Evolutionary conservation across 2,797 vertebrate species (phyloP).

Genomic region (Myripristis murdjan): DNA sequence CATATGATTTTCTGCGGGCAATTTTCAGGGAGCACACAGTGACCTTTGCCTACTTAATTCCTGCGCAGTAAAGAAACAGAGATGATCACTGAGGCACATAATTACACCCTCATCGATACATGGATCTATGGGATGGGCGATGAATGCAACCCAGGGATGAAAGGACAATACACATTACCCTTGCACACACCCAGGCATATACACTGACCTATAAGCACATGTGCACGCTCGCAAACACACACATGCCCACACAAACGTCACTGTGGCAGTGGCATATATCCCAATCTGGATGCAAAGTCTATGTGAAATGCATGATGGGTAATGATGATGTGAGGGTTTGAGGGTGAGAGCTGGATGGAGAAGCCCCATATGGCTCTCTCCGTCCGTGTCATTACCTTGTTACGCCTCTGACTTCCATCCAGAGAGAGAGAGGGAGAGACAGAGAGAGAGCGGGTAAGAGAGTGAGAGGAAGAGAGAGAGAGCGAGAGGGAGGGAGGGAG

Average conservation of each 20-base stretch:
- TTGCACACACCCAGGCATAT: slow-evolving; percentile 5
- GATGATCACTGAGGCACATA: slow-evolving; percentile 88
- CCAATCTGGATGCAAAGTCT: slow-evolving; percentile 81
- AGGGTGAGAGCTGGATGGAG: slow-evolving; percentile 75
- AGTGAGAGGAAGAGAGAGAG: slow-evolving; percentile 88
- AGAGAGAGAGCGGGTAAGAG: slow-evolving; percentile 41
- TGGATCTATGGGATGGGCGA: slow-evolving; percentile 80
- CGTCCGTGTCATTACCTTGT: slow-evolving; percentile 99
- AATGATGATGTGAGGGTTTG: slow-evolving; percentile 84
- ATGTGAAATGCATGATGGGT: slow-evolving; percentile 84
- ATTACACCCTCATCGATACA: slow-evolving; percentile 88
- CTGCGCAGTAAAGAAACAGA: slow-evolving; percentile 85
- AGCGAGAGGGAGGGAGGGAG: slow-evolving; percentile 75
- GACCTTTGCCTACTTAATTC: slow-evolving; percentile 90
- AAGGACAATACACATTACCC: slow-evolving; percentile 79
- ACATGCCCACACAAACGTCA: slow-evolving; percentile 46
- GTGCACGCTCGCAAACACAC: slow-evolving; percentile 54
- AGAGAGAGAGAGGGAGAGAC: slow-evolving; percentile 82
- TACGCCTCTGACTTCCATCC: slow-evolving; percentile 98
- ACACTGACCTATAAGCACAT: slow-evolving; percentile 43
- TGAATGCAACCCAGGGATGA: slow-evolving; percentile 80
- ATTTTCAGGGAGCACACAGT: slow-evolving; percentile 83
- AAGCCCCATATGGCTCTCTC: slow-evolving; percentile 99
- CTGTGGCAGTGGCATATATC: slow-evolving; percentile 66
- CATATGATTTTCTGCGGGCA: slow-evolving; percentile 87